phyloP scores from a whole-genome alignment of 53 echinoderm and acorn worm species.

The Holothuria scabra region DNA sequence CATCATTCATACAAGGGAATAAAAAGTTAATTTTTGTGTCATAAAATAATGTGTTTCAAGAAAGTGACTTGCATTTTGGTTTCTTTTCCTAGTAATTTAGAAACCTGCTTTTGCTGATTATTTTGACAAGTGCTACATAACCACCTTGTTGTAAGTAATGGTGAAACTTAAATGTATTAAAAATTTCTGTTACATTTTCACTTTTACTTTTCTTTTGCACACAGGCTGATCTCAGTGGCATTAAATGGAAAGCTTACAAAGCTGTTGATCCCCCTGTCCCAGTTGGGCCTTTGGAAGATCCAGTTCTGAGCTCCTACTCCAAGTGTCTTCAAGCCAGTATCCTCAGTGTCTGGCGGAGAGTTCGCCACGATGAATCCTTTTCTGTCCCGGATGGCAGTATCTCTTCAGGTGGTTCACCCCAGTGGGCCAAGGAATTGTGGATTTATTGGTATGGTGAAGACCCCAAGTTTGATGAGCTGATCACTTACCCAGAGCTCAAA shows the following conservation, averaged over 20 bases:
- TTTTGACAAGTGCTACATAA: no score
- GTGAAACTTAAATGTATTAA: no score
- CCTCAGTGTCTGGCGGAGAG: constrained; percentile 88
- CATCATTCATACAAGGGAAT: no score
- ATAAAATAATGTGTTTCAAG: no score
- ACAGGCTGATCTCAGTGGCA: constrained; percentile 95
- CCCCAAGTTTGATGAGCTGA: constrained; percentile 80
- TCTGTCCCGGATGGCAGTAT: constrained; percentile 46
- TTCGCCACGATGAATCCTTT: constrained; percentile 58
- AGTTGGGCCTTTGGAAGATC: constrained; percentile 92
- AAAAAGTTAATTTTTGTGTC: no score
- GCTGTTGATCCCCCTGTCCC: constrained; percentile 75
- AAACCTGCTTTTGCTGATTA: no score
- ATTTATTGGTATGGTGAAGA: constrained; percentile 98
- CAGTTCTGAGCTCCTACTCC: constrained; percentile 86
- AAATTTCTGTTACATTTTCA: no score
- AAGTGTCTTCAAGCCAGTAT: constrained; percentile 87
- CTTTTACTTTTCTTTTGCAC: no score
- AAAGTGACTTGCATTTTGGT: no score
- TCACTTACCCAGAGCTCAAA: constrained; percentile 73
- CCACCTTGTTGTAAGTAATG: no score
- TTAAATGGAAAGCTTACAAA: constrained; percentile 96
- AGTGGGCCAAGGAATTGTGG: constrained; percentile 86
- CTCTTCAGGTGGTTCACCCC: constrained; percentile 49
- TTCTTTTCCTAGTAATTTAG: no score